phyloP scores from a whole-genome alignment of 2,888 invertebrate species.

The Neoascia interrupta region DNA sequence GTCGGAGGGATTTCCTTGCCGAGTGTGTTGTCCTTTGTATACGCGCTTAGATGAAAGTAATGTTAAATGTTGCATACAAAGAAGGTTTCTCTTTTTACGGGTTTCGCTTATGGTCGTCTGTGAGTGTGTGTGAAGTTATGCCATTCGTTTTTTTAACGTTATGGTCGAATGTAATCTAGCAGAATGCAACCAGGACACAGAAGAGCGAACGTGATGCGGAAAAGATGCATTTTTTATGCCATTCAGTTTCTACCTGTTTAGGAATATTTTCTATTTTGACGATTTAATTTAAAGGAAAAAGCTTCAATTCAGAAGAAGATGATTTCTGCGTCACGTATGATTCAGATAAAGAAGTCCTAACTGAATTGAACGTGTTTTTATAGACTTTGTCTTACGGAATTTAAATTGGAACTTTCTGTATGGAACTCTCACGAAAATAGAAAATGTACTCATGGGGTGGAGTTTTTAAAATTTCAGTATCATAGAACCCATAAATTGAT shows the following conservation, averaged over 20 bases:
- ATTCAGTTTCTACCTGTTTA: slow-evolving; percentile 44
- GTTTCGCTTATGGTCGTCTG: neutral
- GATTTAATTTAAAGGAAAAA: slow-evolving; percentile 26
- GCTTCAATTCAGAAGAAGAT: neutral
- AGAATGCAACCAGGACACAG: slow-evolving; percentile 26
- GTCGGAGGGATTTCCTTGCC: slow-evolving; percentile 45
- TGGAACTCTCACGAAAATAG: too few species aligned
- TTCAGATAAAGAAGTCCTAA: slow-evolving; percentile 55
- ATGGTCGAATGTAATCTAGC: slow-evolving; percentile 59
- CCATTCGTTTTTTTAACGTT: slow-evolving; percentile 33
- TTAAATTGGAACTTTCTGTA: too few species aligned
- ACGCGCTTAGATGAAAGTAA: slow-evolving; percentile 55
- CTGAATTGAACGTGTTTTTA: slow-evolving; percentile 52
- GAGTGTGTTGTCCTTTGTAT: slow-evolving; percentile 7
- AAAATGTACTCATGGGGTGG: too few species aligned
- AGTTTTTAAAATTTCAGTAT: too few species aligned
- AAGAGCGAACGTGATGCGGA: slow-evolving; percentile 22
- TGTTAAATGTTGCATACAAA: slow-evolving; percentile 63
- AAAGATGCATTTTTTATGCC: slow-evolving; percentile 24
- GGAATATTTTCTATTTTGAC: slow-evolving; percentile 32
- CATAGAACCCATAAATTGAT: too few species aligned
- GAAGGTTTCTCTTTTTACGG: neutral
- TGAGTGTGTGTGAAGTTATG: slow-evolving; percentile 22
- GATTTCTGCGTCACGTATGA: slow-evolving; percentile 33
- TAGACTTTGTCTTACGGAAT: too few species aligned